Base-by-base conservation (phyloP, 2,113 vertebrate species). In the Athene noctua region DNA sequence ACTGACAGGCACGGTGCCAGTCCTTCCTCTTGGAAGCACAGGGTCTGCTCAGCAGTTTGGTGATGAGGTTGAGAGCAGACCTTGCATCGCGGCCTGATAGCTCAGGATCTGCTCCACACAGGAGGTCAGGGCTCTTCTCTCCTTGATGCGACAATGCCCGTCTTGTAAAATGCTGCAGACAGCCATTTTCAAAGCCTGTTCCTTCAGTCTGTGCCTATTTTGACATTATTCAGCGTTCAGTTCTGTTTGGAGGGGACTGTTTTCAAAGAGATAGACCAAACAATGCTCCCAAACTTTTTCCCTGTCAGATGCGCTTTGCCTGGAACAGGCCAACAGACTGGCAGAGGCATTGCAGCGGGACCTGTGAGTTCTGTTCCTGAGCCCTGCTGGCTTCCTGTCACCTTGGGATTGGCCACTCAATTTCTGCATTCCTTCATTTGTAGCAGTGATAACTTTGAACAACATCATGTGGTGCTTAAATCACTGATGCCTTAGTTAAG, bases 1-100 rank as follows among this genome's bases (percentile, higher is more conserved):
- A 0, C 21, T 0, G 25, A 8, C 47, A 67, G 67, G 57, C 5
- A 0, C 0, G 1, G 13, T 26, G 11, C 61, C 49, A 9, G n/a
- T 3, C 40, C 42, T 36, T 30, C 62, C n/a, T 9, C 1, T 1
- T 34, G 49, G 42, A 21, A 4, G 1, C 52, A 2, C 22, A 2
- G n/a, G 44, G 2, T 9, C 52, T 92, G 96, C 78, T 80, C 62
- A 26, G 58, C 49, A 4, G 9, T 5, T 62, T 7, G 38, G 14
- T 0, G 17, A 14, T 36, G 72, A 52, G 18, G 22, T 34, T 0
- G 3, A 51, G 57, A 27, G 54, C 77, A 80, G 90, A 14, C 30
- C 75, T 49, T 9, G 54, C n/a, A 8, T 32, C 11, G 1, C 34
- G 44, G 44, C 58, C 34, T 15, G 71, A 5, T 11, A 5, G 51